A percentile compares a stretch with the other conserved stretches of the same genome.
Evolutionary conservation across 1,140 invertebrate genomes (phyloP).

Genomic region (Asbolus verrucosus): DNA sequence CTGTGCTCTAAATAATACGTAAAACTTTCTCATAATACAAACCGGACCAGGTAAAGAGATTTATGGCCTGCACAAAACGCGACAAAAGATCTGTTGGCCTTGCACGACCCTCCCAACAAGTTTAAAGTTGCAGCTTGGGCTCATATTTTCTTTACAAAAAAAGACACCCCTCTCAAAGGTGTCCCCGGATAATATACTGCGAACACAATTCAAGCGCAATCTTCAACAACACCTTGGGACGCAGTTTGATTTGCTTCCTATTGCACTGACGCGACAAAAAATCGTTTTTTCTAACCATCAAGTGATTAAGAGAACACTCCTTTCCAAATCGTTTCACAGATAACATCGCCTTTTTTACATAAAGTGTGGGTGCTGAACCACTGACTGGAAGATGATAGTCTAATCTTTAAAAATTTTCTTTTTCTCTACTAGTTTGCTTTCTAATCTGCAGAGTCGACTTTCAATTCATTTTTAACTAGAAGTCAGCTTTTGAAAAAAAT

Average conservation of each 20-base stretch:
- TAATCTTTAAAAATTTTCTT: no score
- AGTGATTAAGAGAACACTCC: background rate
- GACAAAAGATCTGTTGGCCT: conserved; percentile 22
- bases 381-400: no score
- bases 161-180: conserved; percentile 23
- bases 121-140: conserved; percentile 44
- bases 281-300: no score
- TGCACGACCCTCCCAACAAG: conserved; percentile 41
- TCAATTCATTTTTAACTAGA: background rate
- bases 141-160: conserved; percentile 9
- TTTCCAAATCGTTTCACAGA: no score
- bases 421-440: no score
- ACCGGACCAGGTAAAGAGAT: conserved; percentile 34
- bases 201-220: no score
- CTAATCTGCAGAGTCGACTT: background rate
- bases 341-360: no score
- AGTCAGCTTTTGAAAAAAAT: conserved; percentile 8
- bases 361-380: no score
- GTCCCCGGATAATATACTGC: no score
- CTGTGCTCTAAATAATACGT: conserved; percentile 4
- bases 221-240: no score
- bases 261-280: no score
- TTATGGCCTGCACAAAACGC: conserved; percentile 23
- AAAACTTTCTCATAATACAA: conserved; percentile 27
- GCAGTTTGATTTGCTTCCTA: no score